Conservation (phyloP, 2,113 vertebrate species). For the Myrmecobius fasciatus region DNA sequence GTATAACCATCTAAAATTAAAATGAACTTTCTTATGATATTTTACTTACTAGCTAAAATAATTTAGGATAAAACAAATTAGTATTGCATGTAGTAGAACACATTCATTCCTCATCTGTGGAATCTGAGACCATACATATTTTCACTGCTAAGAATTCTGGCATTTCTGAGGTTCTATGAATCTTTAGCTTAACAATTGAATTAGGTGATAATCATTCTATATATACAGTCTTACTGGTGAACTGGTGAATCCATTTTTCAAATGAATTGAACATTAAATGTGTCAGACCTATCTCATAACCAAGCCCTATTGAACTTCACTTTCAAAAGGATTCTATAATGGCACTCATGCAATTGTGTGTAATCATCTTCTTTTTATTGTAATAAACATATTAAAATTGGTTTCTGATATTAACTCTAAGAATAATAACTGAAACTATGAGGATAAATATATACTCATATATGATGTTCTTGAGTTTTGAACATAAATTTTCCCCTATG, state of each 20-base stretch:
- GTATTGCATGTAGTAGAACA: background rate
- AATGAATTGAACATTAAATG: background rate
- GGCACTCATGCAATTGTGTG: background rate
- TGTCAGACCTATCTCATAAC: background rate
- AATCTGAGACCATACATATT: background rate
- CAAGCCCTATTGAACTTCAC: background rate
- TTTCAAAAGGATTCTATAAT: background rate
- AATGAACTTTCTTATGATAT: background rate
- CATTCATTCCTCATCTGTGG: background rate
- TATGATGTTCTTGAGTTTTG: background rate
- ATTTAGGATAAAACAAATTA: background rate
- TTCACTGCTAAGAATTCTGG: background rate
- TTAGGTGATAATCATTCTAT: background rate
- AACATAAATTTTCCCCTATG: background rate
- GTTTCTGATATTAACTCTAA: background rate
- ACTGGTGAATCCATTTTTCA: background rate
- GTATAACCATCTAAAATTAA: background rate
- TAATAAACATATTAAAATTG: background rate
- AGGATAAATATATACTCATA: background rate
- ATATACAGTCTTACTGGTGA: background rate
- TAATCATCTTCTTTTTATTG: constrained; percentile 11
- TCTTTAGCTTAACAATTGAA: background rate
- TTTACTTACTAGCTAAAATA: background rate
- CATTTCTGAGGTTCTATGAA: background rate
- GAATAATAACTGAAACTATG: background rate